Evolutionary conservation across 2,797 vertebrate genomes (phyloP).

Genomic region (Gallirallus australis): DNA sequence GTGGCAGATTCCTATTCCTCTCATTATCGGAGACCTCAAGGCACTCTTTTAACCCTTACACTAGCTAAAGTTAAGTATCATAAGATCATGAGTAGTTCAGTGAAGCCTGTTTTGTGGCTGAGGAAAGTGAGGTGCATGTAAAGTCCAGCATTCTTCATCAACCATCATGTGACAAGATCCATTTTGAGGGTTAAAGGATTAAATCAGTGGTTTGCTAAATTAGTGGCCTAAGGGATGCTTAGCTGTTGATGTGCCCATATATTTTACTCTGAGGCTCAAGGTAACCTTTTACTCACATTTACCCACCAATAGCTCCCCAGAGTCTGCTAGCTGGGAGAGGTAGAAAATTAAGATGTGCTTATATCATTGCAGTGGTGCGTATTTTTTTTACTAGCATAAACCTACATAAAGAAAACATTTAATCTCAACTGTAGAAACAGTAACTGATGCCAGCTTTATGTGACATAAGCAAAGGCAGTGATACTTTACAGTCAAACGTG

Average conservation of each 20-base stretch:
- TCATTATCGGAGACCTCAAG: not conserved
- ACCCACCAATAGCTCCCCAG: not conserved
- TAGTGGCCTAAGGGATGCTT: not conserved
- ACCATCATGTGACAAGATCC: not conserved
- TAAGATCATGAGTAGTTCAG: not conserved
- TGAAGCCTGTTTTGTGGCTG: not conserved
- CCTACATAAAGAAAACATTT: not conserved
- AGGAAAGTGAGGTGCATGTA: not conserved
- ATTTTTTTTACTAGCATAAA: not conserved
- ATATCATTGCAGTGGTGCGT: not conserved
- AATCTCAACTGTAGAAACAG: not conserved
- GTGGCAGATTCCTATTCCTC: not conserved
- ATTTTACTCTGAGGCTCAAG: not conserved
- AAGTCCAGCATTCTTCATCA: not conserved
- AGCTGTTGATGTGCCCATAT: accelerated
- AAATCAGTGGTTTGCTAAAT: not conserved
- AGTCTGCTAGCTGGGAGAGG: not conserved
- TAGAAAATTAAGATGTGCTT: not conserved
- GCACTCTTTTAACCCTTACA: not conserved
- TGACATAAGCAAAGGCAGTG: not conserved
- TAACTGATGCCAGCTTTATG: not conserved
- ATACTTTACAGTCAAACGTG: not conserved
- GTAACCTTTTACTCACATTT: not conserved
- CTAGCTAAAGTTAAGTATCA: not conserved
- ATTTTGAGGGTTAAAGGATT: not conserved